Percentiles rank a stretch among this genome's conserved stretches.
These are phyloP conservation scores for Iphiclides podalirius DNA, from an alignment of 2,888 invertebrate genomes.

Conservation along the genomic window DNA sequence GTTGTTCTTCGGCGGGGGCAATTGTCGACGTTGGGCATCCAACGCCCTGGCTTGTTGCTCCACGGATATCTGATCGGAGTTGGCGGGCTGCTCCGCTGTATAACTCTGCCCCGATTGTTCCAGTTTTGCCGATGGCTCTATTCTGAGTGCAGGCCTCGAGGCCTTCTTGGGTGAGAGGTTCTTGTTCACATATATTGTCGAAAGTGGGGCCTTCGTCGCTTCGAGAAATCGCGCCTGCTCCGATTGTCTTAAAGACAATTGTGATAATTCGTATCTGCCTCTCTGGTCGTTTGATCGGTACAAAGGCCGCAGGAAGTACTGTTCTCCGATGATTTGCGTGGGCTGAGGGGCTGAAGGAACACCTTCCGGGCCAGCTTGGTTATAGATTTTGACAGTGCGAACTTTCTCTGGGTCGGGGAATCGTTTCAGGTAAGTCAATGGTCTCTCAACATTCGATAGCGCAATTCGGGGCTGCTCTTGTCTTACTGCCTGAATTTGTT, in stretches of 20 bases:
- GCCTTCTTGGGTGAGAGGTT: slow-evolving; percentile 59
- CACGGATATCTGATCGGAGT: slow-evolving; percentile 42
- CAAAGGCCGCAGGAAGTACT: slow-evolving; percentile 59
- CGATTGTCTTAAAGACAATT: slow-evolving; percentile 37
- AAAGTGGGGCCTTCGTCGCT: slow-evolving; percentile 60
- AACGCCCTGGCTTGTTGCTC: slow-evolving; percentile 57
- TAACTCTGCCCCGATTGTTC: slow-evolving; percentile 35
- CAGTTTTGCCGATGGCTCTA: slow-evolving; percentile 37
- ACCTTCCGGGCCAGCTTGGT: slow-evolving; percentile 48
- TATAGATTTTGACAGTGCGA: slow-evolving; percentile 58
- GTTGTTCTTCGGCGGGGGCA: slow-evolving; percentile 73
- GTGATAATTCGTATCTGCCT: slow-evolving; percentile 50
- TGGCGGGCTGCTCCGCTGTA: slow-evolving; percentile 36
- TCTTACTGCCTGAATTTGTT: slow-evolving; percentile 43
- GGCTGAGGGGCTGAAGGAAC: slow-evolving; percentile 45
- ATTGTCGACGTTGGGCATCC: slow-evolving; percentile 61
- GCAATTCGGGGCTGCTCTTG: slow-evolving; percentile 56
- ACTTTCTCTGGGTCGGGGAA: slow-evolving; percentile 64
- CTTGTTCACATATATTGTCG: slow-evolving; percentile 68
- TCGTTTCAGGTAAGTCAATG: slow-evolving; percentile 63
- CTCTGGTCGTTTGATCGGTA: slow-evolving; percentile 63
- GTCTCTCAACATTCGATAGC: slow-evolving; percentile 55
- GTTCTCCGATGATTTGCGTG: slow-evolving; percentile 53
- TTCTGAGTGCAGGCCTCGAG: slow-evolving; percentile 42
- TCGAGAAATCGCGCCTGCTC: slow-evolving; percentile 51